Base-by-base conservation (phyloP, 2,888 invertebrate genomes). In the Cyclophora albipunctata region DNA sequence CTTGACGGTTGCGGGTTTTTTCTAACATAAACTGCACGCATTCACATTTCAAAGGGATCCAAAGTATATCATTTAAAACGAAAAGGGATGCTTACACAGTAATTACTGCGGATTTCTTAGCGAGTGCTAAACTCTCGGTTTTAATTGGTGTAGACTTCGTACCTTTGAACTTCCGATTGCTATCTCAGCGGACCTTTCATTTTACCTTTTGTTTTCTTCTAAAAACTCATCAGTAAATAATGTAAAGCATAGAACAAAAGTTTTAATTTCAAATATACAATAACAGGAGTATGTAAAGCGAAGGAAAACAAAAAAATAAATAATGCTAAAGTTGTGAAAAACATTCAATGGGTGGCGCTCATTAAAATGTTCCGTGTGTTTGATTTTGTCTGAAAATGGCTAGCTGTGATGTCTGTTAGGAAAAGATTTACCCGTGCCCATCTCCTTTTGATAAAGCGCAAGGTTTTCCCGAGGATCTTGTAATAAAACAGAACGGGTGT, bases 321-420 rank as follows among this genome's bases (percentile, higher is more conserved):
- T 69, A 70, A 20, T 20, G 20, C 20, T 20, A 20, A 20, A 37
- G 37, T 37, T 37, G 71, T 72, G 78, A 51, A 57, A 58, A 57
- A 54, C 49, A 56, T 58, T 55, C 54, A 58, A 57, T 52, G 48
- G 57, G 91, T 91, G 69, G 60, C 69, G 77, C 81, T 88, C 86
- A 84, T 87, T 88, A 88, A 88, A 88, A 84, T 87, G 73, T 88
- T 88, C 88, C 88, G 80, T 75, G 68, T 68, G 79, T 87, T 83
- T 86, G 85, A 81, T 75, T 86, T 81, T 81, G 75, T 79, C 80
- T 84, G 75, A 72, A 81, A 78, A 79, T 73, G 81, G 78, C 80
- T 77, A 78, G 73, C 74, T 69, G 69, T 63, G 66, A 66, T 59
- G 69, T 73, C 73, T 69, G 62, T 66, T 62, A 62, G 64, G 66